A percentile compares a stretch with the other conserved stretches of the same genome.
These are phyloP conservation scores for Acronicta psi DNA, from an alignment of 2,888 invertebrate genomes.

Conservation along the genomic window DNA sequence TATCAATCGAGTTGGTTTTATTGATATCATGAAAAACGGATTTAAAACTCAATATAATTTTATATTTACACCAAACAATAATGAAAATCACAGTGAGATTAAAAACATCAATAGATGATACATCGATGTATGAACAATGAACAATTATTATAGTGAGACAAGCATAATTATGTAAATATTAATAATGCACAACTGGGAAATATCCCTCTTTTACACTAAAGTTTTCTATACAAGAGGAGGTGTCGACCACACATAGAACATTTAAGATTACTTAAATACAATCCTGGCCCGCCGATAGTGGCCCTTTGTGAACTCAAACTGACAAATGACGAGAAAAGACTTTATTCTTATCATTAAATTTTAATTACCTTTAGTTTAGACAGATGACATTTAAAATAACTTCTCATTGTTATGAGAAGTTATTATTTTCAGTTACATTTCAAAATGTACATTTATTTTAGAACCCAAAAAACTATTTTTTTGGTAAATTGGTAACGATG, in stretches of 20 bases:
- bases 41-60: constrained; percentile 76
- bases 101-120: constrained; percentile 74
- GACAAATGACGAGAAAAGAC: constrained; percentile 15
- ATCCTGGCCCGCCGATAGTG: constrained; percentile 18
- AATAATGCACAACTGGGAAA: constrained; percentile 48
- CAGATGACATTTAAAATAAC: not conserved
- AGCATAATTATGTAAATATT: constrained; percentile 49
- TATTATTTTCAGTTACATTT: no score
- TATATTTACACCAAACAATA: constrained; percentile 85
- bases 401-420: no score
- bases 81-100: constrained; percentile 83
- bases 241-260: constrained; percentile 42
- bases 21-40: constrained; percentile 55
- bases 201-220: constrained; percentile 34
- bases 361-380: not conserved
- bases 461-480: no score
- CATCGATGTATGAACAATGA: constrained; percentile 66
- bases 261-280: constrained; percentile 34
- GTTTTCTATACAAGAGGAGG: constrained; percentile 57
- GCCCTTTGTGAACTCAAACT: constrained; percentile 2
- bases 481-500: no score
- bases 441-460: no score
- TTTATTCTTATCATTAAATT: constrained; percentile 1
- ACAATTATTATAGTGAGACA: constrained; percentile 53
- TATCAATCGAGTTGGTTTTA: constrained; percentile 26